Evolutionary conservation across 2,888 invertebrate species (phyloP), one percentile per base, ranked within the genome.

Genomic region (Horisme vitalbata): DNA sequence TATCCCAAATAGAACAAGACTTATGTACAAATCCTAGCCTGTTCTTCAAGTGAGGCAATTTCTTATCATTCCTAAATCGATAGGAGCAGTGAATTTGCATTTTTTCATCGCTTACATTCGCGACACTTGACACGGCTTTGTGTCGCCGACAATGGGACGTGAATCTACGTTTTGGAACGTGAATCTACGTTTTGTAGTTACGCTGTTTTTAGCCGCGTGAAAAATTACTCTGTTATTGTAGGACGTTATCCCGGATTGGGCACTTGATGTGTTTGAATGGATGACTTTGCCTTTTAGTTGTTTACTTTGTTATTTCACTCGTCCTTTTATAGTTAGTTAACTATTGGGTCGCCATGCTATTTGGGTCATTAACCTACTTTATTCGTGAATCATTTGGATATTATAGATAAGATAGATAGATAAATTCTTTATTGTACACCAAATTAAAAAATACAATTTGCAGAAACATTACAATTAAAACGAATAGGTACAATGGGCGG

Each of bases 71-170:
- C 24, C 38, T n/a, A 24, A 44, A 44, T 41, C 49, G 44, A 49
- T 41, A 45, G 11, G 44, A 34, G 65, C 64, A 79, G 79, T 85
- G 84, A 83, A 82, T 83, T 77, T 83, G 81, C 85, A 83, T 86
- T 83, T 83, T 85, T 85, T 85, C 80, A 79, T 76, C 79, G 74
- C 71, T 75, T 66, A 68, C 66, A 61, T 65, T 63, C 63, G 70
- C 75, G 80, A 78, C 81, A 82, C 80, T 81, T 74, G 80, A 75
- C 68, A 73, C 70, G 70, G 75, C 68, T 74, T 82, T 82, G 79
- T 83, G 56, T 34, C 54, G 63, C 10, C 59, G 68, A 85, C 83
- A 85, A 85, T 77, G 69, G 65, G 37, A 55, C 68, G 66, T 72
- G 79, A 65, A 67, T 75, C 68, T 70, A 63, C 75, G 68, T 76